These are phyloP conservation scores for Heterohyrax brucei DNA, from an alignment of 2,797 vertebrate genomes.

Conservation along the genomic window DNA sequence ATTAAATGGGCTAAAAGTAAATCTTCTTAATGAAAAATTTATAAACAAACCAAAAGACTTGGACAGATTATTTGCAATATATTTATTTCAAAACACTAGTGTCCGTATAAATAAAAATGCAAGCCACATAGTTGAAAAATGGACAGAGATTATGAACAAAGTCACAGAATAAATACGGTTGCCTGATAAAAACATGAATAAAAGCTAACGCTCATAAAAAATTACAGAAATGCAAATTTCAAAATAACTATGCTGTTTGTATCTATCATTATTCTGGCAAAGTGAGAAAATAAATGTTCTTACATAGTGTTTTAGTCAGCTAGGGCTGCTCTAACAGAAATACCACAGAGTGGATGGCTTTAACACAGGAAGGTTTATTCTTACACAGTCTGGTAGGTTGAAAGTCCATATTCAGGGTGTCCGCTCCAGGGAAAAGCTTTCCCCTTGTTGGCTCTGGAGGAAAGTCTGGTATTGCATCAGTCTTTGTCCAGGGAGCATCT, in stretches of 20 bases:
- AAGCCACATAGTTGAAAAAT: neutral
- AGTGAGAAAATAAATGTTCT: neutral
- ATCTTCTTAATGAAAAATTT: conserved; percentile 49
- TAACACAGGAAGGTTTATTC: no score
- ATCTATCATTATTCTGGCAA: neutral
- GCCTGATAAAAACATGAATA: neutral
- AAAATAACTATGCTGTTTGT: neutral
- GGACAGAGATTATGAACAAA: conserved; percentile 7
- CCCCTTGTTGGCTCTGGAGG: no score
- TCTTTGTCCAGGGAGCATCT: no score
- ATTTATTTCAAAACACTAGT: neutral
- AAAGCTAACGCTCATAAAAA: neutral
- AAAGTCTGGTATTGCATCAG: no score
- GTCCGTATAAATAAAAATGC: neutral
- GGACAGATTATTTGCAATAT: conserved; percentile 25
- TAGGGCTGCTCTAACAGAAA: no score
- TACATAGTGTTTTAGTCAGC: no score
- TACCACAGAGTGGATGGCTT: no score
- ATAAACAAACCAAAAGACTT: neutral
- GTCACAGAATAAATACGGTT: conserved; percentile 1
- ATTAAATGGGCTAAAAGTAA: conserved; percentile 25
- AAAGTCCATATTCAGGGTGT: no score
- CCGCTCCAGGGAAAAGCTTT: no score
- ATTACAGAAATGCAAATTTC: neutral
- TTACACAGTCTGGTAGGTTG: no score